Conservation (phyloP, 2,888 invertebrate species). For the Peribatodes rhomboidaria region DNA sequence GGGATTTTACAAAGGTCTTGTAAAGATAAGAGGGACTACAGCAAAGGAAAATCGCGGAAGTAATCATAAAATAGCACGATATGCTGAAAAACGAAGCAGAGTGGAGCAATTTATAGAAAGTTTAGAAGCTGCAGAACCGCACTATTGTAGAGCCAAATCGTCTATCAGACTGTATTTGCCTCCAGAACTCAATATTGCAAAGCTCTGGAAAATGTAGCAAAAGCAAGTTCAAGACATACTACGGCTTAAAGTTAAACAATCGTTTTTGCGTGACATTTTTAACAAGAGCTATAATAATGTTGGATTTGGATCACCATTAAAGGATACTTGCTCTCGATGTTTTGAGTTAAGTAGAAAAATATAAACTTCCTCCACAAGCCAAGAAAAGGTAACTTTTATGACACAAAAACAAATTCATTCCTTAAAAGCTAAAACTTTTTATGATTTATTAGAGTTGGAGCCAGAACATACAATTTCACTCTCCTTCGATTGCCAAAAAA, state of each 20-base stretch:
- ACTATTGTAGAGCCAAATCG: constrained; percentile 32
- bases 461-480: background rate
- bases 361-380: constrained; percentile 5
- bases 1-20: background rate
- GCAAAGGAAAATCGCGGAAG: background rate
- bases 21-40: background rate
- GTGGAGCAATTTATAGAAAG: constrained; percentile 29
- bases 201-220: constrained; percentile 36
- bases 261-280: constrained; percentile 1
- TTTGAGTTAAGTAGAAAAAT: constrained; percentile 28
- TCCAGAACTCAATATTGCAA: constrained; percentile 31
- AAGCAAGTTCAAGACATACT: constrained; percentile 10
- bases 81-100: background rate
- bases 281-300: constrained; percentile 26
- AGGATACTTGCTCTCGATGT: constrained; percentile 34
- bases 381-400: background rate
- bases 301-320: constrained; percentile 35
- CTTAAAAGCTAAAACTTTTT: background rate
- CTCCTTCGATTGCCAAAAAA: background rate
- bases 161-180: constrained; percentile 22
- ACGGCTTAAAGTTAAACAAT: constrained; percentile 8
- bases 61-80: background rate
- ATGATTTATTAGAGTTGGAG: background rate
- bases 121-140: constrained; percentile 34
- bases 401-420: background rate